phyloP scores from a whole-genome alignment of 2,797 vertebrate genomes.

The Phoxinus dragarum region DNA sequence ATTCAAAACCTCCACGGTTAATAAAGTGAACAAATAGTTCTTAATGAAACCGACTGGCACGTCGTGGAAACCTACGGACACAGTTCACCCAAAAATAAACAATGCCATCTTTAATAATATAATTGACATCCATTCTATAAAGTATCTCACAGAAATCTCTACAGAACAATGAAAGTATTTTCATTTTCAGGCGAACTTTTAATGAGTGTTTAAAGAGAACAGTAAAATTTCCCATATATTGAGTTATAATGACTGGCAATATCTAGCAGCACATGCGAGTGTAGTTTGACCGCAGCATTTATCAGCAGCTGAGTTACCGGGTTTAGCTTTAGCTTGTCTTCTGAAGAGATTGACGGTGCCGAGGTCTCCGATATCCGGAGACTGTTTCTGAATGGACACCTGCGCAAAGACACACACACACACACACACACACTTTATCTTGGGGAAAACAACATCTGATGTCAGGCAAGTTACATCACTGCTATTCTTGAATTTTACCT shows the following conservation, averaged over 20 bases:
- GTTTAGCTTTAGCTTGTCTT: slow-evolving; percentile 87
- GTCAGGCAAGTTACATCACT: not conserved
- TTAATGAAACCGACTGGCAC: not conserved
- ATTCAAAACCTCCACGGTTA: not conserved
- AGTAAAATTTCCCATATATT: not conserved
- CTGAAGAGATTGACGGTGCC: slow-evolving; percentile 94
- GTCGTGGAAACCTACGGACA: not conserved
- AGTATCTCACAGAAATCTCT: not conserved
- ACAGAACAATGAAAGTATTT: not conserved
- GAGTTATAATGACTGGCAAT: not conserved
- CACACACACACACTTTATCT: not conserved
- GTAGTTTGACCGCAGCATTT: not conserved
- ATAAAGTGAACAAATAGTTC: not conserved
- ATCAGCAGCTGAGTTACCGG: slow-evolving; percentile 72
- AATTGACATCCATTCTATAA: not conserved
- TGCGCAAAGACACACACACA: slow-evolving; percentile 61
- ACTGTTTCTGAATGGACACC: slow-evolving; percentile 99
- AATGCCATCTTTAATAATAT: not conserved
- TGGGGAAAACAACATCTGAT: not conserved
- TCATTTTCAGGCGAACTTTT: not conserved
- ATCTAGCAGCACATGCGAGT: too few relatives aligned
- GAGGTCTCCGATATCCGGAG: slow-evolving; percentile 95
- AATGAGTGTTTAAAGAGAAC: not conserved
- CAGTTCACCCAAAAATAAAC: not conserved
- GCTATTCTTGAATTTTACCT: slow-evolving; percentile 75